Conservation (phyloP, 2,113 vertebrate genomes). For the Elephantulus edwardii region DNA sequence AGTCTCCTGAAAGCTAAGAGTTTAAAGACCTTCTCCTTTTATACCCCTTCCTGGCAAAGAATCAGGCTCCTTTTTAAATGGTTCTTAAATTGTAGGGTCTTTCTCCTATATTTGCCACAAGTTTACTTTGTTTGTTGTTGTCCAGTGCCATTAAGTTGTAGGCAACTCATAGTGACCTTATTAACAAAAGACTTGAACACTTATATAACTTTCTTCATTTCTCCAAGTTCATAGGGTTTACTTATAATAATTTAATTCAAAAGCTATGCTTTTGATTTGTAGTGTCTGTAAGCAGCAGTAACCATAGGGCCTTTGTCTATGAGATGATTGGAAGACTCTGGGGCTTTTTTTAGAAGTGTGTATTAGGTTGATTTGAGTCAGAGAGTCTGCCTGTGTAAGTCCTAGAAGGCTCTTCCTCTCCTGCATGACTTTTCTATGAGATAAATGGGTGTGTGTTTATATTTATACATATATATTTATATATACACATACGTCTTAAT, state of each 20-base stretch:
- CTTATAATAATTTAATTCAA: constrained; percentile 3
- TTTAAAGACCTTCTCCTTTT: too few species aligned
- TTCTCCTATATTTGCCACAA: background rate
- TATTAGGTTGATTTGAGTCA: constrained; percentile 4
- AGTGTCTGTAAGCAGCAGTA: constrained; percentile 6
- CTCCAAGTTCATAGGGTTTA: too few species aligned
- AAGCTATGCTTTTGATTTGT: background rate
- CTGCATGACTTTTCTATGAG: background rate
- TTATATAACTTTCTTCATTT: too few species aligned
- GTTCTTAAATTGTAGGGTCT: background rate
- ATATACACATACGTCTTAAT: too few species aligned
- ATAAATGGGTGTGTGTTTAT: too few species aligned
- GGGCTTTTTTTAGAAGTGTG: background rate
- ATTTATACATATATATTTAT: too few species aligned
- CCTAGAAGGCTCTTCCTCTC: background rate
- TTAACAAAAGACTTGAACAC: too few species aligned
- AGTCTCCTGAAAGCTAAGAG: background rate
- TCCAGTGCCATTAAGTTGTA: too few species aligned
- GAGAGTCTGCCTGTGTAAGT: background rate
- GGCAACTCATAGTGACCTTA: too few species aligned
- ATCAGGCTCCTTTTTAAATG: background rate
- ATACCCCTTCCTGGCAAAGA: background rate
- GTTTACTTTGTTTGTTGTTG: too few species aligned
- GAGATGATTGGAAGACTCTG: constrained; percentile 40
- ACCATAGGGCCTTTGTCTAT: background rate